Conservation (phyloP, 2,888 invertebrate genomes). For the Spodoptera exigua region DNA sequence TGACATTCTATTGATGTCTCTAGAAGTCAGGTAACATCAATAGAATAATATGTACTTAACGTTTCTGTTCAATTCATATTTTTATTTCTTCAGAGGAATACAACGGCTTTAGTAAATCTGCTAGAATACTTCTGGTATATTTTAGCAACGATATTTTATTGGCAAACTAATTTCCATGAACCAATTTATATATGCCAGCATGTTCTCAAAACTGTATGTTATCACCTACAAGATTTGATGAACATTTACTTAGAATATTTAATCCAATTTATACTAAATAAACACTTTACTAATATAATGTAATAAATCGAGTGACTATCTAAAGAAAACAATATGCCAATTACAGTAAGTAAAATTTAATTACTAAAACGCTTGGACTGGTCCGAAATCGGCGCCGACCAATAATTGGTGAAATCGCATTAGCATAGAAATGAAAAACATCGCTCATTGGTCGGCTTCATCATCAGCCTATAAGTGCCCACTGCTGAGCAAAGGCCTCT, state of each 20-base stretch:
- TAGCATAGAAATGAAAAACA: conserved; percentile 75
- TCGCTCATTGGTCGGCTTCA: conserved; percentile 71
- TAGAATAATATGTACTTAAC: conserved; percentile 5
- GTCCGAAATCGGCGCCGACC: conserved; percentile 52
- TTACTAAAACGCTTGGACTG: conserved; percentile 53
- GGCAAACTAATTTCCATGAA: too few species aligned
- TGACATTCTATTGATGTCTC: conserved; percentile 27
- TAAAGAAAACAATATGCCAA: conserved; percentile 58
- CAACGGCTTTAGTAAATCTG: too few species aligned
- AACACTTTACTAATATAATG: conserved; percentile 21
- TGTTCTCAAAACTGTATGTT: conserved; percentile 14
- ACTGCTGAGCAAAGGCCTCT: too few species aligned
- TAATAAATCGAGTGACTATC: conserved; percentile 36
- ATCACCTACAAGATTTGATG: conserved; percentile 8
- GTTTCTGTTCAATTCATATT: conserved; percentile 6
- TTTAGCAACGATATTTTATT: too few species aligned
- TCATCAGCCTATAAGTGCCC: too few species aligned
- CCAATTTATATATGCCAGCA: conserved; percentile 27
- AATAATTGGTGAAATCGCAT: conserved; percentile 71
- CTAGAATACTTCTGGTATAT: too few species aligned
- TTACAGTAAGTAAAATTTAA: conserved; percentile 66
- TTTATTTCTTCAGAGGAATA: neutral
- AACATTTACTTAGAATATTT: conserved; percentile 34
- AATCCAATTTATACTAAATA: conserved; percentile 28
- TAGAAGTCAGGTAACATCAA: conserved; percentile 21